Evolutionary conservation across 1,140 invertebrate species (phyloP).

Genomic region (Bombus balteatus): DNA sequence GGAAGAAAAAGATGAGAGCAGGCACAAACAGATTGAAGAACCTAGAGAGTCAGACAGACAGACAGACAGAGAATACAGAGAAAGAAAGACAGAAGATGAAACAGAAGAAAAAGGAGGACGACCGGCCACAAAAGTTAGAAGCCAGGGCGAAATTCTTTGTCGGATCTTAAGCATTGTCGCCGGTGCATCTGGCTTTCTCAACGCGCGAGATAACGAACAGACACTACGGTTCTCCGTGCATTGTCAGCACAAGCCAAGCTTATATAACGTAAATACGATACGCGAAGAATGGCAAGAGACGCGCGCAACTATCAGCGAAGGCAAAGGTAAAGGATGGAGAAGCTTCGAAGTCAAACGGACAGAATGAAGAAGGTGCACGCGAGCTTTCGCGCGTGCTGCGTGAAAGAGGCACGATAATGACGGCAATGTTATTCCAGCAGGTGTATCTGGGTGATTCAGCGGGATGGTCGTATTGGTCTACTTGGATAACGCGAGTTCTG

Average conservation of each 20-base stretch:
- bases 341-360: neutral
- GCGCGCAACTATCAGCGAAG: neutral
- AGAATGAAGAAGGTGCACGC: neutral
- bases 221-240: neutral
- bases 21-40: too few species aligned
- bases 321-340: too few species aligned
- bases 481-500: neutral
- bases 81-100: neutral
- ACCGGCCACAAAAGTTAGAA: neutral
- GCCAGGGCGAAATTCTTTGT: constrained; percentile 6
- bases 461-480: neutral
- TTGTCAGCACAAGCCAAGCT: neutral
- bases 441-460: neutral
- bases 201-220: constrained; percentile 37
- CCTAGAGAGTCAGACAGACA: neutral
- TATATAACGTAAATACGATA: constrained; percentile 19
- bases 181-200: constrained; percentile 15
- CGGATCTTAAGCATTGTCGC: constrained; percentile 28
- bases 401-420: neutral
- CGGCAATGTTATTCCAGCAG: neutral
- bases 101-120: neutral
- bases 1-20: neutral
- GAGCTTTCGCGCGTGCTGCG: neutral
- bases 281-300: neutral
- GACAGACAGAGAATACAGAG: neutral